phyloP scores from a whole-genome alignment of 1,140 invertebrate genomes.

The Nymphalis io region DNA sequence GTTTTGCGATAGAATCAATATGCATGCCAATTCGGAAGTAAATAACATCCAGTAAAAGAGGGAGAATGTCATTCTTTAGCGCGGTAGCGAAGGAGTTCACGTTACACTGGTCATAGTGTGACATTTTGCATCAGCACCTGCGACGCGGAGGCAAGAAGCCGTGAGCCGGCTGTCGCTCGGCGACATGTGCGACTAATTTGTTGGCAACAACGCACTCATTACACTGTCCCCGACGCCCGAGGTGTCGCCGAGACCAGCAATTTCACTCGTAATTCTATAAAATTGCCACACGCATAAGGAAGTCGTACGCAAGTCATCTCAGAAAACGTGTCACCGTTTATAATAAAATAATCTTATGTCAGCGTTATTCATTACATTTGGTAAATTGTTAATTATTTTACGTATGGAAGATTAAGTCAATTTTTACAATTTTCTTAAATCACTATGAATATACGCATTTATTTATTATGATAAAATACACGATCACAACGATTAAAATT shows the following conservation, averaged over 20 bases:
- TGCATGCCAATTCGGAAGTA: constrained; percentile 11
- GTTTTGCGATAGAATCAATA: constrained; percentile 18
- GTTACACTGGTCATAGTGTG: constrained; percentile 45
- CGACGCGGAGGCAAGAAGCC: constrained; percentile 52
- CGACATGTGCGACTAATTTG: constrained; percentile 79
- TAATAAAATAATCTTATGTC: constrained; percentile 16
- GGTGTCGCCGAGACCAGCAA: constrained; percentile 68
- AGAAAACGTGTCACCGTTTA: constrained; percentile 37
- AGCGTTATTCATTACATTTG: not conserved
- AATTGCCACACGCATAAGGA: constrained; percentile 69
- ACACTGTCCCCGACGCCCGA: constrained; percentile 62
- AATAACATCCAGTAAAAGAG: constrained; percentile 4
- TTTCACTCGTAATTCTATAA: constrained; percentile 74
- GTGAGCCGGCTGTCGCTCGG: constrained; percentile 65
- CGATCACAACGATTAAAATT: too few relatives aligned
- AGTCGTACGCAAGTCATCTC: constrained; percentile 40
- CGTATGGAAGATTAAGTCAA: not conserved
- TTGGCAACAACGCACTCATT: constrained; percentile 69
- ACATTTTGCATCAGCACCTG: constrained; percentile 71
- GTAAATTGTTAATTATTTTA: not conserved
- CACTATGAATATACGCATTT: too few relatives aligned
- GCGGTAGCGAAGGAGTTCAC: constrained; percentile 31
- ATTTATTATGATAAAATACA: too few relatives aligned
- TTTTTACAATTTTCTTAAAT: too few relatives aligned
- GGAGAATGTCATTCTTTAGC: constrained; percentile 1